Conservation (phyloP, 2,888 invertebrate genomes). For the Harpalus rufipes region DNA sequence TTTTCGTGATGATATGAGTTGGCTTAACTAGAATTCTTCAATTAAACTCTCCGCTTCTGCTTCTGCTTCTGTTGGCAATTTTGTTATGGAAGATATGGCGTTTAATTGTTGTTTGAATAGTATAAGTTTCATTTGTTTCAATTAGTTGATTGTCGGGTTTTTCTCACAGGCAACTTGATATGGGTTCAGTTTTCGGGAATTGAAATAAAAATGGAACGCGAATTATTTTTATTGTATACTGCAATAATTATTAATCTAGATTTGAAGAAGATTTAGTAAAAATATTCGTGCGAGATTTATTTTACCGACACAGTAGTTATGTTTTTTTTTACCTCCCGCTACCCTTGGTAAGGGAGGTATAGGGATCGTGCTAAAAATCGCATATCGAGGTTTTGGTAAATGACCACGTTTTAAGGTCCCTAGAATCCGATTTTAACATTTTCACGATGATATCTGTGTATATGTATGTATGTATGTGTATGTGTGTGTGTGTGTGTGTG, state of each 20-base stretch:
- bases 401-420: no score
- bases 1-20: slow-evolving; percentile 14
- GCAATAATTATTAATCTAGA: background rate
- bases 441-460: no score
- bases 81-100: slow-evolving; percentile 25
- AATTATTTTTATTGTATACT: background rate
- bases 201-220: background rate
- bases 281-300: no score
- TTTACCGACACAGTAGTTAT: no score
- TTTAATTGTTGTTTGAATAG: slow-evolving; percentile 50
- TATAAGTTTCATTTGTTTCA: slow-evolving; percentile 44
- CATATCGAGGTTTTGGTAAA: no score
- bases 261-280: no score
- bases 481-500: no score
- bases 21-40: slow-evolving; percentile 49
- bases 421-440: no score
- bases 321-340: no score
- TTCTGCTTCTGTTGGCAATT: slow-evolving; percentile 32
- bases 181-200: background rate
- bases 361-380: no score
- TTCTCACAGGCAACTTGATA: slow-evolving; percentile 19
- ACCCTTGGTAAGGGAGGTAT: no score
- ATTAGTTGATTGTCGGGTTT: slow-evolving; percentile 42
- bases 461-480: no score
- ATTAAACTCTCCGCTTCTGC: slow-evolving; percentile 23